Conservation (phyloP, 92 coral and sea anemone species). For the Scolanthus callimorphus region DNA sequence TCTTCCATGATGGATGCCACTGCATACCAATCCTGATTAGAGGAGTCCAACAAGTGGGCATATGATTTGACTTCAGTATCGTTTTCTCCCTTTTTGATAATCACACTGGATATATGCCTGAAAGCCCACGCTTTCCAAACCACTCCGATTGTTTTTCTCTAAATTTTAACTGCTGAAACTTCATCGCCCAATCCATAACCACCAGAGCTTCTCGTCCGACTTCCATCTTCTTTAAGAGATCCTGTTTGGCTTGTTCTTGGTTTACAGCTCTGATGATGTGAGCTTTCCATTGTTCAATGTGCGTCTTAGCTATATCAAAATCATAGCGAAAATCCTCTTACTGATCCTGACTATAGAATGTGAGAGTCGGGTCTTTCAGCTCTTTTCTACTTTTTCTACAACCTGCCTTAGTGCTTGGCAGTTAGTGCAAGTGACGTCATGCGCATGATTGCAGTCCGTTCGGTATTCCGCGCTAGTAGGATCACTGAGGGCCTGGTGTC, state of each 20-base stretch:
- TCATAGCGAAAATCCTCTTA: too few relatives aligned
- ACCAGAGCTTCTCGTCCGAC: conserved; percentile 21
- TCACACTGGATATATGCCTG: conserved; percentile 59
- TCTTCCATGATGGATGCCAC: conserved; percentile 23
- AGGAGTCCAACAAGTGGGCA: conserved; percentile 17
- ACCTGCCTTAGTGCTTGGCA: too few relatives aligned
- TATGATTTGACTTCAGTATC: background rate
- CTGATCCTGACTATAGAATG: too few relatives aligned
- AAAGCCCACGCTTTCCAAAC: conserved; percentile 63
- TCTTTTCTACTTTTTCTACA: too few relatives aligned
- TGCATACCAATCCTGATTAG: conserved; percentile 29
- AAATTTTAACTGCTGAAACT: conserved; percentile 48
- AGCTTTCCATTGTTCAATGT: conserved; percentile 55
- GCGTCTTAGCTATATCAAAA: conserved; percentile 39
- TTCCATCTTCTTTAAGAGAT: conserved; percentile 23
- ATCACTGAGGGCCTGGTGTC: too few relatives aligned
- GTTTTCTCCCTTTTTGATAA: background rate
- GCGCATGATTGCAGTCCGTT: too few relatives aligned
- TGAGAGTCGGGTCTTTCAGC: too few relatives aligned
- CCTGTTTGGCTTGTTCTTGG: conserved; percentile 72
- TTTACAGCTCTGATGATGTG: conserved; percentile 62
- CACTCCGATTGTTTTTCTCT: conserved; percentile 68
- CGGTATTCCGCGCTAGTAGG: too few relatives aligned
- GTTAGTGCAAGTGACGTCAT: too few relatives aligned
- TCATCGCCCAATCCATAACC: conserved; percentile 79